Base-by-base conservation (phyloP, 2,797 vertebrate species). In the Gymnocypris eckloni region DNA sequence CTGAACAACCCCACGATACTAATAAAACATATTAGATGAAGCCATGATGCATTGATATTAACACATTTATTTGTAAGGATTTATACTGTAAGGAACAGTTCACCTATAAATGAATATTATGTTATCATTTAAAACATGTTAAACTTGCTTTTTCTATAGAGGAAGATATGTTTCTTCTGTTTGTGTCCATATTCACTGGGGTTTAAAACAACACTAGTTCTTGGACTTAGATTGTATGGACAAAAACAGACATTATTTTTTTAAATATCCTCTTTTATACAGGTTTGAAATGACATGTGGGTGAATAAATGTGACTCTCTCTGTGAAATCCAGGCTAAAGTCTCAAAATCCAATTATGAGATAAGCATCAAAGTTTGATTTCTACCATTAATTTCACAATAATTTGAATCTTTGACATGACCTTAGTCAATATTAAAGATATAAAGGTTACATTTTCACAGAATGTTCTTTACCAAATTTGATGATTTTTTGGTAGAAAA, bases 1-100 rank as follows among this genome's bases (percentile, higher is more conserved):
- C 13, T 18, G 28, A 79, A 15, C 41, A 64, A 64, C 77, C 39
- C 77, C 6, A 52, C 0, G 1, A 41, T 78, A 69, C 37, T 78
- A 78, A 78, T 77, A 78, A 84, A 78, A 69, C 15, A 69, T 20
- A 41, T 76, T 52, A 64, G 25, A 64, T 13, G n/a, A 64, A 13
- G 59, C n/a, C n/a, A 13, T 28, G n/a, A 64, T 25, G n/a, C 59
- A 25, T 61, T 61, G 25, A 56, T 56, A 22, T 22, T 56, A 56
- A 10, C 56, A 25, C 9, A 25, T 25, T 75, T 52, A 25, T 25
- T 75, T 52, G 41, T 9, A 5, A 78, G 33, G 33, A 3, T 33
- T 33, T 33, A 33, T 33, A 33, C 33, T 33, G 33, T 3, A 33
- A 78, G 54, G 39, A 79, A 61, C 6, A 41, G 12, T 59, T 41